phyloP scores from a whole-genome alignment of 2,797 vertebrate species.

The Pseudochirops corinnae region DNA sequence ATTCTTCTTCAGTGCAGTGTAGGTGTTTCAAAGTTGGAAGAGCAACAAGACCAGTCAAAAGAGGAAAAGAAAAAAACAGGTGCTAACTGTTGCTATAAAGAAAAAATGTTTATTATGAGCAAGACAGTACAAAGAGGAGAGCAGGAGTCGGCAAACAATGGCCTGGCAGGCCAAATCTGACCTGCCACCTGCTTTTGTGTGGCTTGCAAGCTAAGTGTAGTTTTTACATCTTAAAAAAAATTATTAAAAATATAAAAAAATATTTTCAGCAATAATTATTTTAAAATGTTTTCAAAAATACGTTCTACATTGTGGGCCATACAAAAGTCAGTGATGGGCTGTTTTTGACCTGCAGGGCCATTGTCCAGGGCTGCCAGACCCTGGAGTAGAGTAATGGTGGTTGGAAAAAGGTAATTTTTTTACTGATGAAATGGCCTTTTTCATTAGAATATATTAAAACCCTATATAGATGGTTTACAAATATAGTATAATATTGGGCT shows the following conservation, averaged over 20 bases:
- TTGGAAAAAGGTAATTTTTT: neutral
- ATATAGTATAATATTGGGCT: neutral
- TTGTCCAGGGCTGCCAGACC: neutral
- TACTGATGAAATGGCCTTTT: neutral
- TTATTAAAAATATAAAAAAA: neutral
- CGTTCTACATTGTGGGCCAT: neutral
- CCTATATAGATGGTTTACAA: neutral
- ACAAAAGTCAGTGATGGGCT: neutral
- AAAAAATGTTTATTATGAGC: neutral
- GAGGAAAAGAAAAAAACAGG: neutral
- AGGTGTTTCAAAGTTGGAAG: neutral
- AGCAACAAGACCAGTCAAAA: neutral
- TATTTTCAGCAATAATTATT: neutral
- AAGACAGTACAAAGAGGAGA: neutral
- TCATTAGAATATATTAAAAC: neutral
- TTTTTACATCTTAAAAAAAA: neutral
- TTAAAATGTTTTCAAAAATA: neutral
- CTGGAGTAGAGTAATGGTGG: neutral
- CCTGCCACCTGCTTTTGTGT: neutral
- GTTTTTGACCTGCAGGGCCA: neutral
- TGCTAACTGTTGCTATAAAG: neutral
- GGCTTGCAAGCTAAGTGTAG: neutral
- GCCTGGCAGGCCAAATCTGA: neutral
- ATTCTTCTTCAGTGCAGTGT: neutral
- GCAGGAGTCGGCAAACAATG: neutral